These are phyloP conservation scores for Aix galericulata DNA, from an alignment of 2,113 vertebrate species.

Conservation along the genomic window DNA sequence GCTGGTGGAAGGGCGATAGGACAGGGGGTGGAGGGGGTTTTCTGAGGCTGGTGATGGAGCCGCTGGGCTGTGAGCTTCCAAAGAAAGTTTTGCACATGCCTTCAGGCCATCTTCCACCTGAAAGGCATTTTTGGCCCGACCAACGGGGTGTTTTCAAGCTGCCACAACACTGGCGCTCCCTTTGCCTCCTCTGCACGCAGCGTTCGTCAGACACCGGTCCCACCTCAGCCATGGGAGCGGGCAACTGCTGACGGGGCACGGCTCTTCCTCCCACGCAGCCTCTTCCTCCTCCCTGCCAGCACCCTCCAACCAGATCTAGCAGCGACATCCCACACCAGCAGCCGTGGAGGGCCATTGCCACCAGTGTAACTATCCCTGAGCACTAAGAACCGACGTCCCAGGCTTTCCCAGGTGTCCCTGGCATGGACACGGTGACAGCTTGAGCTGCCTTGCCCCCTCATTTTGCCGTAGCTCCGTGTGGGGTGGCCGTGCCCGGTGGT, in stretches of 20 bases:
- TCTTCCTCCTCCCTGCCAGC: not conserved
- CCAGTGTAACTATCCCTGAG: not conserved
- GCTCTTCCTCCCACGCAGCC: not conserved
- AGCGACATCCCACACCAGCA: not conserved
- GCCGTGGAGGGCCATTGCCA: not conserved
- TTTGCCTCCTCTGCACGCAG: accelerated
- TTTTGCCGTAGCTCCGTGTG: accelerated
- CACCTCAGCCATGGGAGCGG: not conserved
- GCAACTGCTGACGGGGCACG: not conserved
- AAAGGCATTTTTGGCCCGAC: not conserved
- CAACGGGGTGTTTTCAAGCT: accelerated
- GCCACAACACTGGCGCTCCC: not conserved
- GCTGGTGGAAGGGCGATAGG: not conserved
- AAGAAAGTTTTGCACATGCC: accelerated
- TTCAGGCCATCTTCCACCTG: not conserved
- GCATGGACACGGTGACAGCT: not conserved
- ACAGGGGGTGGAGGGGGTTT: not conserved
- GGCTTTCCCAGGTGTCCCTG: not conserved
- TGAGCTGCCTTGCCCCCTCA: not conserved
- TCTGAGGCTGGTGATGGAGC: too few relatives aligned
- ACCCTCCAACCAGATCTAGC: accelerated
- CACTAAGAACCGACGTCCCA: not conserved
- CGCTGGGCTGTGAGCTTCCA: not conserved
- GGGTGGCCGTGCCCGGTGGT: not conserved
- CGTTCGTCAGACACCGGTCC: not conserved